These are phyloP conservation scores for Wasmannia auropunctata DNA, from an alignment of 1,140 invertebrate species.

Conservation along the genomic window DNA sequence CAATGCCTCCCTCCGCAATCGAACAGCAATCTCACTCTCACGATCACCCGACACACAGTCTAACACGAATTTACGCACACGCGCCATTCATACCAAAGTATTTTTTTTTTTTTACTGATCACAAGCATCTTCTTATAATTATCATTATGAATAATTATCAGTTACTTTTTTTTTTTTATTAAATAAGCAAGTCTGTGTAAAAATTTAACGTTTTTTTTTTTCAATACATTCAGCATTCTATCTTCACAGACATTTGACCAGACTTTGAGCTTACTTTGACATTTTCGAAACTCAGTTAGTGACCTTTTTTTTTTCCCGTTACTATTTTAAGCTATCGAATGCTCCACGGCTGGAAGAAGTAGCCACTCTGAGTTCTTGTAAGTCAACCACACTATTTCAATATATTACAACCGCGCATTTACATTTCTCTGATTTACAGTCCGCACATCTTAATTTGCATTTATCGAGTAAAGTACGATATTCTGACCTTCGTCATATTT, in stretches of 20 bases:
- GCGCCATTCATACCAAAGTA: constrained; percentile 67
- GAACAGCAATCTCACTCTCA: constrained; percentile 65
- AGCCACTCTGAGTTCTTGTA: constrained; percentile 62
- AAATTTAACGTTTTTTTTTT: constrained; percentile 75
- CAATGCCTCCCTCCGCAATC: constrained; percentile 10
- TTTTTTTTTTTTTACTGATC: constrained; percentile 72
- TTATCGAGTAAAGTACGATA: constrained; percentile 67
- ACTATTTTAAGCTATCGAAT: constrained; percentile 59
- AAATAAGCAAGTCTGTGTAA: constrained; percentile 80
- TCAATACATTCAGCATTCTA: constrained; percentile 65
- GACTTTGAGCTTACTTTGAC: constrained; percentile 68
- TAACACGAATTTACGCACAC: constrained; percentile 64
- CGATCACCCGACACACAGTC: constrained; percentile 55
- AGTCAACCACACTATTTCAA: constrained; percentile 67
- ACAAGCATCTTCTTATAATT: constrained; percentile 75
- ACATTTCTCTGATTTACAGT: constrained; percentile 62
- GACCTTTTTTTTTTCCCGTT: constrained; percentile 49
- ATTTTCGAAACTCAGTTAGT: constrained; percentile 67
- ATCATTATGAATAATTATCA: constrained; percentile 75
- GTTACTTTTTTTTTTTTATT: constrained; percentile 65
- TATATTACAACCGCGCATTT: constrained; percentile 69
- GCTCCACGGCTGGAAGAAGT: constrained; percentile 69
- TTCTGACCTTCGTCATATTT: constrained; percentile 55
- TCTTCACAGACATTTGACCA: constrained; percentile 64
- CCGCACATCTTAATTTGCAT: constrained; percentile 58